Evolutionary conservation across 2,888 invertebrate genomes (phyloP), one percentile per base, ranked within the genome.

Genomic region (Toxonevra muliebris): DNA sequence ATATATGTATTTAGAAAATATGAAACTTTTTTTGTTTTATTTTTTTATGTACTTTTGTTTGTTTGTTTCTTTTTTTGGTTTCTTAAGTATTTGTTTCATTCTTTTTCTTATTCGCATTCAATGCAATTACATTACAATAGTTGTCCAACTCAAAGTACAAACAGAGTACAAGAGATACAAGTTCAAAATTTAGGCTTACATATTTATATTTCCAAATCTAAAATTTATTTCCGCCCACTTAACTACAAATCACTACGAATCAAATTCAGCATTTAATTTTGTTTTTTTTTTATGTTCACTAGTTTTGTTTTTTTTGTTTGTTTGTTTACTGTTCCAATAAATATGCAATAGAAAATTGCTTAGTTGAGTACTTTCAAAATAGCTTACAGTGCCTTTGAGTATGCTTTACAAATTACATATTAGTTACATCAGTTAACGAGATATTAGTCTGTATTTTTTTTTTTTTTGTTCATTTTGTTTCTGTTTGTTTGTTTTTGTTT

Each of bases 401-500:
- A 53, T 48, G 48, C 48, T 48, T 48, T 48, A 48, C 2, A 30
- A 30, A 11, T 53, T 53, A 17, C 11, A 53, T 11, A 15, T 57
- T 11, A 15, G 50, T 50, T 53, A 53, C 53, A 41, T 61, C 61
- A 61, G 40, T 41, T 53, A 52, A 53, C 19, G n/a, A 9, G 68
- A 68, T 69, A 43, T 65, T 73, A 64, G 62, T 52, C 59, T 11
- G 42, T 59, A 17, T n/a, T 59, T 19, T 17, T 12, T 59, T 8
- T n/a, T 43, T 42, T 43, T 42, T 41, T 59, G 11, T 42, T 41
- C n/a, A n/a, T 59, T 11, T 62, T 54, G 12, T 52, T 61, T 53
- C 19, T 59, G 52, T 55, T 57, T 57, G 45, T 54, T 59, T 65
- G 72, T 73, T 74, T 78, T 76, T 61, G 68, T 75, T 76, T 43